Evolutionary conservation across 2,888 invertebrate species (phyloP).

Genomic region (Catocala sponsa): DNA sequence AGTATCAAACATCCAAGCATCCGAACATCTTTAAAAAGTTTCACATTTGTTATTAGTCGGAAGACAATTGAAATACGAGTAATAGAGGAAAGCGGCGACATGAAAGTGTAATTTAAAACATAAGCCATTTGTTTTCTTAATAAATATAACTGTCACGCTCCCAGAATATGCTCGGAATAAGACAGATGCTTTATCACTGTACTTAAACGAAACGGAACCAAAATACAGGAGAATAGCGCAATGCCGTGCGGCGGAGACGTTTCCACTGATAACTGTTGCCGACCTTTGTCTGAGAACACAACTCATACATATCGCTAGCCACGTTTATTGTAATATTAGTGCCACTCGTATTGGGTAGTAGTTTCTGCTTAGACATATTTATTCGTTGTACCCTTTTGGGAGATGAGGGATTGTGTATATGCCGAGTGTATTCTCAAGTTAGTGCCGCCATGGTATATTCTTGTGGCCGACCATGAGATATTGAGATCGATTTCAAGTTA

Average conservation of each 20-base stretch:
- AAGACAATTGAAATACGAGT: background rate
- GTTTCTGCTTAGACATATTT: no score
- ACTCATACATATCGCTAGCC: background rate
- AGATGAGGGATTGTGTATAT: no score
- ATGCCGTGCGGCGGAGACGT: conserved; percentile 8
- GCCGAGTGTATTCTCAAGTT: no score
- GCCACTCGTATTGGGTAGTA: no score
- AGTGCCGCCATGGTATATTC: no score
- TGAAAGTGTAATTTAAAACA: conserved; percentile 16
- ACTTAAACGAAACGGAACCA: conserved; percentile 17
- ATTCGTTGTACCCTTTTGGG: no score
- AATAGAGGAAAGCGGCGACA: background rate
- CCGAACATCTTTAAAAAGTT: no score
- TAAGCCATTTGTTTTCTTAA: conserved; percentile 16
- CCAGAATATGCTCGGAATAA: conserved; percentile 11
- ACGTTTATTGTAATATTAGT: background rate
- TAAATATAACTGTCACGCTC: conserved; percentile 18
- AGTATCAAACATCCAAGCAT: no score
- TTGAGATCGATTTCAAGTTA: no score
- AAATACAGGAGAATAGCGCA: conserved; percentile 8
- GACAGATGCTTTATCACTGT: conserved; percentile 21
- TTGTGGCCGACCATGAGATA: no score
- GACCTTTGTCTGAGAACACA: background rate
- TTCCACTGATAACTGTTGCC: conserved; percentile 5
- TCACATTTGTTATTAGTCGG: no score